Evolutionary conservation across 2,888 invertebrate species (phyloP).

Genomic region (Timema cristinae): DNA sequence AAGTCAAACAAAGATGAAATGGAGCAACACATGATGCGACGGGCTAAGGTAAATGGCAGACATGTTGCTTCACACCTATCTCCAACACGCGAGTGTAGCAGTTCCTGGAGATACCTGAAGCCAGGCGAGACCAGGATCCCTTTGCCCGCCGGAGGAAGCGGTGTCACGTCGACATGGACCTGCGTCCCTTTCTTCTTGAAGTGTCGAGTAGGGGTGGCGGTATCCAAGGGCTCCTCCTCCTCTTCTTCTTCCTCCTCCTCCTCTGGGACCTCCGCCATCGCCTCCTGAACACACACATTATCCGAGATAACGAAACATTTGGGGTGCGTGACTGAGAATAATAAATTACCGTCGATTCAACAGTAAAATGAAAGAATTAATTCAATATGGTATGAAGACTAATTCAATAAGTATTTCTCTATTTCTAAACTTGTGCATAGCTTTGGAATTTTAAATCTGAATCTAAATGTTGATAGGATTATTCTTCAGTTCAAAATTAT

Average conservation of each 20-base stretch:
- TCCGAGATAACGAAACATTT: background rate
- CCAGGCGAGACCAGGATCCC: slow-evolving; percentile 55
- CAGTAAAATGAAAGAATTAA: background rate
- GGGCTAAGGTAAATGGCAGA: too few species aligned
- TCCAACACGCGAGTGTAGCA: too few species aligned
- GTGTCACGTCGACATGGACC: slow-evolving; percentile 18
- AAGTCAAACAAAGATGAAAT: too few species aligned
- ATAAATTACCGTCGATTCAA: background rate
- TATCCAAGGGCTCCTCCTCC: background rate
- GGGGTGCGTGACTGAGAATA: background rate
- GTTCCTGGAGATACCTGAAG: slow-evolving; percentile 43
- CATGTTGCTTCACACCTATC: too few species aligned
- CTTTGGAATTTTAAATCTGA: too few species aligned
- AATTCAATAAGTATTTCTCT: too few species aligned
- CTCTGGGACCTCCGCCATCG: slow-evolving; percentile 35
- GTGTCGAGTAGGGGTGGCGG: background rate
- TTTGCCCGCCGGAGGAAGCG: slow-evolving; percentile 48
- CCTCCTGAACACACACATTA: slow-evolving; percentile 32
- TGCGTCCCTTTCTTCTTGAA: background rate
- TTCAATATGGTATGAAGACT: too few species aligned
- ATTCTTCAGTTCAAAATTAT: too few species aligned
- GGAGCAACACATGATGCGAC: too few species aligned
- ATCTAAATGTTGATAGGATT: too few species aligned
- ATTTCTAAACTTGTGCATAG: too few species aligned
- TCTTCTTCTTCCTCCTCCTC: slow-evolving; percentile 25